Conservation (phyloP, 2,113 vertebrate species). For the Todiramphus saurophagus region DNA sequence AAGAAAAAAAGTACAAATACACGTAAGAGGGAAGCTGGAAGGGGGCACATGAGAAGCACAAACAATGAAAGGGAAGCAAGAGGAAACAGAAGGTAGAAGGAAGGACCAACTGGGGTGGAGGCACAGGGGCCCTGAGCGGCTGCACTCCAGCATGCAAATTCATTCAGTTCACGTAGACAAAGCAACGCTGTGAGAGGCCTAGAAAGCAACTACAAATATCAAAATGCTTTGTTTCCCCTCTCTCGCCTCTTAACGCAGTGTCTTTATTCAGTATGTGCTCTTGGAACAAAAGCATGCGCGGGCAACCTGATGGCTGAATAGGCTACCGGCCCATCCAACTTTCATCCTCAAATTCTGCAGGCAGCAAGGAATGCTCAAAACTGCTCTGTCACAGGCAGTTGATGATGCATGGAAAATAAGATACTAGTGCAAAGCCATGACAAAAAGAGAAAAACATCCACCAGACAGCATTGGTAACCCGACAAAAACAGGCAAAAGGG, state of each 20-base stretch:
- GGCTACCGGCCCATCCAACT: neutral
- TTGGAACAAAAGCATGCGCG: neutral
- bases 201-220: constrained; percentile 20
- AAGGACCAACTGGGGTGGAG: neutral
- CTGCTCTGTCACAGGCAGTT: constrained; percentile 49
- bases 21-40: constrained; percentile 8
- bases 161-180: neutral
- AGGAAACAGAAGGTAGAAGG: constrained; percentile 58
- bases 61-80: constrained; percentile 56
- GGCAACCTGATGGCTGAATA: neutral
- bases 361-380: constrained; percentile 46
- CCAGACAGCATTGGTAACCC: neutral
- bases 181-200: constrained; percentile 3
- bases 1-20: neutral
- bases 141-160: constrained; percentile 13
- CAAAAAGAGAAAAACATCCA: constrained; percentile 41
- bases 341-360: constrained; percentile 14
- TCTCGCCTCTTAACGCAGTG: neutral
- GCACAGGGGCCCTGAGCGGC: neutral
- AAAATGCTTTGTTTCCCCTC: neutral
- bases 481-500: neutral
- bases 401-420: constrained; percentile 46
- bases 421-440: constrained; percentile 24
- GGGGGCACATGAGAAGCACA: neutral
- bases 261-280: neutral